Percentiles rank a stretch among this genome's conserved stretches.
Conservation (phyloP, 1,140 invertebrate species). For the Sycophila sp. region DNA sequence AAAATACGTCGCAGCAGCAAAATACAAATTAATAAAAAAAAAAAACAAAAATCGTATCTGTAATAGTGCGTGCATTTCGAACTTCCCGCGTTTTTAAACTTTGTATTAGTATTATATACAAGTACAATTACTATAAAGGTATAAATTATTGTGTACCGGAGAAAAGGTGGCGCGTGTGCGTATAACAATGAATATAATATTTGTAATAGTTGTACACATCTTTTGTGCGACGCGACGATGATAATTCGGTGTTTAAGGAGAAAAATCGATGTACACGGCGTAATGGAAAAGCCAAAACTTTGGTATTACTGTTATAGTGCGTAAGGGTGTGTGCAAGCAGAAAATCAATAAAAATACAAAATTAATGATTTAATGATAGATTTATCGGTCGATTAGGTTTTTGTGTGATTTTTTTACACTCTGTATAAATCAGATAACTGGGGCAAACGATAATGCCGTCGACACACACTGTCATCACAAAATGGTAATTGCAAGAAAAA, state of each 20-base stretch:
- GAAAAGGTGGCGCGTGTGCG: conserved; percentile 21
- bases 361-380: neutral
- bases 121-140: conserved; percentile 26
- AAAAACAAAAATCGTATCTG: conserved; percentile 7
- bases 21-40: conserved; percentile 21
- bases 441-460: no score
- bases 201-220: conserved; percentile 57
- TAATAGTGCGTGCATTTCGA: conserved; percentile 37
- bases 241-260: neutral
- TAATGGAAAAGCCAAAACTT: neutral
- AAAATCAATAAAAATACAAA: no score
- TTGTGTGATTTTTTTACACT: neutral
- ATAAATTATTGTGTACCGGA: neutral
- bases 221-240: conserved; percentile 37
- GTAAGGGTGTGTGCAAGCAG: conserved; percentile 1
- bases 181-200: conserved; percentile 50
- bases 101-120: conserved; percentile 53
- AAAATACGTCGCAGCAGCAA: conserved; percentile 28
- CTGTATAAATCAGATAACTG: no score
- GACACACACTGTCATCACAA: no score
- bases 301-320: conserved; percentile 5
- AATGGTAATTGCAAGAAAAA: no score
- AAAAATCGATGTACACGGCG: neutral
- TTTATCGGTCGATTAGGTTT: neutral
- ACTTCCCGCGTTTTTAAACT: conserved; percentile 58